These are phyloP conservation scores for Cyclophora punctaria DNA, from an alignment of 2,888 invertebrate species.

Conservation along the genomic window DNA sequence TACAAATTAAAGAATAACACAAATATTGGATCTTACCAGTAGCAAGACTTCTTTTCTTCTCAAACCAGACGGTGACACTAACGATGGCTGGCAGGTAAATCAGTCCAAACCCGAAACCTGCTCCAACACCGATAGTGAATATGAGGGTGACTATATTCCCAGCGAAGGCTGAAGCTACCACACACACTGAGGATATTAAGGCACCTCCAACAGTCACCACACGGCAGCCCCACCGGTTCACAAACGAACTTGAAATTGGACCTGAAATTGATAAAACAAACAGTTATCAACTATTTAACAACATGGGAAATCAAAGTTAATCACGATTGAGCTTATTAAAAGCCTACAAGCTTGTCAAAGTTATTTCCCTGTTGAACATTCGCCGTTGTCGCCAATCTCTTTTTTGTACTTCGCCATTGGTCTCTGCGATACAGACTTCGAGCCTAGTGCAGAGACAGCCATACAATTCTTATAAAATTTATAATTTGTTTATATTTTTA, in stretches of 20 bases:
- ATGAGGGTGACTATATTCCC: conserved; percentile 88
- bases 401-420: too few species aligned
- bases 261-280: conserved; percentile 75
- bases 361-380: too few species aligned
- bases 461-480: too few species aligned
- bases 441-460: too few species aligned
- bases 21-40: conserved; percentile 76
- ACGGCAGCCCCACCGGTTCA: conserved; percentile 96
- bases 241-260: conserved; percentile 95
- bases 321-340: too few species aligned
- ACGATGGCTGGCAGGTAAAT: conserved; percentile 99
- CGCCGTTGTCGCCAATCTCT: too few species aligned
- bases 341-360: too few species aligned
- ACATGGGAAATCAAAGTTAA: too few species aligned
- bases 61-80: conserved; percentile 97
- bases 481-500: too few species aligned
- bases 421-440: too few species aligned
- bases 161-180: conserved; percentile 88
- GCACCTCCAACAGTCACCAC: conserved; percentile 93
- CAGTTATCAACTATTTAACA: too few species aligned
- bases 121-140: conserved; percentile 94
- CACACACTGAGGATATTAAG: conserved; percentile 83
- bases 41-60: conserved; percentile 93
- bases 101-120: conserved; percentile 95
- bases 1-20: background rate